A percentile compares a stretch with the other conserved stretches of the same genome.
These are phyloP conservation scores for Melanerpes aurifrons DNA, from an alignment of 2,113 vertebrate species.

Conservation along the genomic window DNA sequence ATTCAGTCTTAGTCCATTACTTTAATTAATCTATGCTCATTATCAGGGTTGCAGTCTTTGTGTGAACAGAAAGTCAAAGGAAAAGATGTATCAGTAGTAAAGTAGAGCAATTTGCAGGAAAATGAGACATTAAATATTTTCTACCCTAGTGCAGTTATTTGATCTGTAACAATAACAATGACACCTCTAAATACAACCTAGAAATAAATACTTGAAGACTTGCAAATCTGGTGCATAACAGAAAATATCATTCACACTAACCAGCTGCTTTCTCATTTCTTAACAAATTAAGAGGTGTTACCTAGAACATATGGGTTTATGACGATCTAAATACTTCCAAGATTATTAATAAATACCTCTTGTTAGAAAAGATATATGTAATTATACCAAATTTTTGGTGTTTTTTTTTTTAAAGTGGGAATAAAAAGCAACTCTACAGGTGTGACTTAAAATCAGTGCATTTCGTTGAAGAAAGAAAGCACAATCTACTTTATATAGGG, in stretches of 20 bases:
- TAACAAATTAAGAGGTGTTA: slow-evolving; percentile 22
- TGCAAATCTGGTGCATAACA: not conserved
- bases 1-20: slow-evolving; percentile 13
- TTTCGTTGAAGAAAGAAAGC: not conserved
- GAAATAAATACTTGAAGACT: slow-evolving; percentile 15
- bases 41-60: not conserved
- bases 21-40: slow-evolving; percentile 51
- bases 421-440: not conserved
- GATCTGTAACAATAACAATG: slow-evolving; percentile 13
- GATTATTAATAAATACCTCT: not conserved
- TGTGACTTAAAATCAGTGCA: not conserved
- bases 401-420: not conserved
- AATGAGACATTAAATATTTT: slow-evolving; percentile 43
- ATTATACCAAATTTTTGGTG: not conserved
- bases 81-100: slow-evolving; percentile 24
- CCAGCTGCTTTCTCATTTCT: slow-evolving; percentile 4
- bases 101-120: slow-evolving; percentile 27
- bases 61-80: slow-evolving; percentile 39
- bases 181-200: not conserved
- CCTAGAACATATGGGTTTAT: slow-evolving; percentile 15
- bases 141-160: slow-evolving; percentile 16
- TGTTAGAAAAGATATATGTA: not conserved
- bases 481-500: not conserved
- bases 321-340: not conserved
- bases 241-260: not conserved